Percentiles rank a stretch among this genome's conserved stretches.
Evolutionary conservation across 2,888 invertebrate species (phyloP).

Genomic region (Leptinotarsa peninsularis): DNA sequence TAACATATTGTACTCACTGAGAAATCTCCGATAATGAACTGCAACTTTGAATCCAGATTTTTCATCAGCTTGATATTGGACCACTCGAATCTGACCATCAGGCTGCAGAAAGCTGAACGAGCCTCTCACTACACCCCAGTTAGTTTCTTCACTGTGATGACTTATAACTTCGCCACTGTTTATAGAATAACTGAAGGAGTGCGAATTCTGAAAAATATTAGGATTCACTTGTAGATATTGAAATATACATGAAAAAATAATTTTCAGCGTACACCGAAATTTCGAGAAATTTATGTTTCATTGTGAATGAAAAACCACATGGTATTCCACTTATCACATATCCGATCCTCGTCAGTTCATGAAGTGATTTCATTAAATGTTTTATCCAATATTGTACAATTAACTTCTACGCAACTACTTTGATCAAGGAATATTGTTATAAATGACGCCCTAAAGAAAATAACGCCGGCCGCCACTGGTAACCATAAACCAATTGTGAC

Average conservation of each 20-base stretch:
- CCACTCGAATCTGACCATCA: conserved; percentile 72
- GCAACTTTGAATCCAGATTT: conserved; percentile 69
- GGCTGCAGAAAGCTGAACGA: conserved; percentile 77
- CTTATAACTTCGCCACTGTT: conserved; percentile 56
- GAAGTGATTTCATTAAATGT: no score
- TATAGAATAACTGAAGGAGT: conserved; percentile 60
- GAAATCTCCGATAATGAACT: conserved; percentile 67
- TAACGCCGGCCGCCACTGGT: no score
- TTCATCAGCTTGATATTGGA: conserved; percentile 72
- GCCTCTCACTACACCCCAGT: conserved; percentile 61
- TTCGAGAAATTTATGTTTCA: no score
- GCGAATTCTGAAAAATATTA: conserved; percentile 53
- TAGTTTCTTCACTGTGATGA: conserved; percentile 60
- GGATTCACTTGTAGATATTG: neutral
- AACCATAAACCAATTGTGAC: no score
- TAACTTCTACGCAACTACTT: no score
- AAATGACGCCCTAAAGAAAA: no score
- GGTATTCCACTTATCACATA: no score
- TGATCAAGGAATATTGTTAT: no score
- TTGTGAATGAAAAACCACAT: no score
- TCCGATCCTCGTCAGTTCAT: no score
- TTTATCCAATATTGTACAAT: no score
- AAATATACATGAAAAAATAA: neutral
- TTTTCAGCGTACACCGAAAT: no score
- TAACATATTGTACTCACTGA: conserved; percentile 53